Evolutionary conservation across 1,140 invertebrate genomes (phyloP).

Genomic region (Pogonognathellus flavescens): DNA sequence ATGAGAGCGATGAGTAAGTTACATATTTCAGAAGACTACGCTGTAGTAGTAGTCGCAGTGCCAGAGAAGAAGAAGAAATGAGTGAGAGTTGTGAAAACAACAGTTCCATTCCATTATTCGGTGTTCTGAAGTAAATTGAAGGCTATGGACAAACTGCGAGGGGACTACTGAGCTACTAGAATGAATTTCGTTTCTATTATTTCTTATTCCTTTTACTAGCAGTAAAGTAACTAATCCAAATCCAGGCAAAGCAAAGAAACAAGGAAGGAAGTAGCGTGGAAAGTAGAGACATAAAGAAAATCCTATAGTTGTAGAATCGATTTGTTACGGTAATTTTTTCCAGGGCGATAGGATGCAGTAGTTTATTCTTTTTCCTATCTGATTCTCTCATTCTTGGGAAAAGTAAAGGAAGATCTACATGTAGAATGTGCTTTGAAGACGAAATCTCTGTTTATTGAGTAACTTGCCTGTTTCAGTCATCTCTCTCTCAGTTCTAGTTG

Average conservation of each 20-base stretch:
- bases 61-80: background rate
- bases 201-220: slow-evolving; percentile 29
- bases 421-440: background rate
- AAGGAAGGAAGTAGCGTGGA: slow-evolving; percentile 29
- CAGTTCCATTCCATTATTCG: background rate
- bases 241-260: slow-evolving; percentile 32
- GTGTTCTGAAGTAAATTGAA: background rate
- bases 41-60: background rate
- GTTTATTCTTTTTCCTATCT: slow-evolving; percentile 6
- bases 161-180: background rate
- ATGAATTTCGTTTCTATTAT: slow-evolving; percentile 52
- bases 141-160: background rate
- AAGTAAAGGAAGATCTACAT: background rate
- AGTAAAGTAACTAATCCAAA: slow-evolving; percentile 35
- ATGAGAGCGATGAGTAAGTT: slow-evolving; percentile 21
- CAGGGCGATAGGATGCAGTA: background rate
- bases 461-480: background rate
- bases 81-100: slow-evolving; percentile 22
- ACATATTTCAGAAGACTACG: background rate
- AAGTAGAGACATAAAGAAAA: slow-evolving; percentile 14
- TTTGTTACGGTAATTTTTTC: slow-evolving; percentile 40
- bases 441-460: background rate
- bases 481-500: background rate
- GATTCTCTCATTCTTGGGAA: slow-evolving; percentile 12
- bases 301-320: background rate